Conservation (phyloP, 1,140 invertebrate species). For the Brachionus sp. region DNA sequence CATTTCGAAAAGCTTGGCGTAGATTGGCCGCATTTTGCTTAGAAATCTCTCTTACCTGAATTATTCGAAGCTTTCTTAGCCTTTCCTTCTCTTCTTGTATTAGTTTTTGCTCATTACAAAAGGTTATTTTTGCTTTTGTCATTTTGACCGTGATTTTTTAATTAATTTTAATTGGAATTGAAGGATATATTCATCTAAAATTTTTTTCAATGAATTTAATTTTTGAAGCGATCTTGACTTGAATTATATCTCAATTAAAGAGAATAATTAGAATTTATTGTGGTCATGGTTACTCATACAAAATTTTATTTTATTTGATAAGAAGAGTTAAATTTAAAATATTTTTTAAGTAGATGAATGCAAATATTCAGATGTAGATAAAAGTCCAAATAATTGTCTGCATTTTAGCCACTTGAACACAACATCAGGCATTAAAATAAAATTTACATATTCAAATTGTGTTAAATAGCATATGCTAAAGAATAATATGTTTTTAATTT, state of each 20-base stretch:
- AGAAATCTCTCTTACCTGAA: slow-evolving; percentile 51
- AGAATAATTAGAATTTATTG: background rate
- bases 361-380: background rate
- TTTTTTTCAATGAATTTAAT: background rate
- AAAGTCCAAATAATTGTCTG: background rate
- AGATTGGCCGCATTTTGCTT: slow-evolving; percentile 54
- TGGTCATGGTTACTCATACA: background rate
- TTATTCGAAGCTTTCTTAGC: slow-evolving; percentile 51
- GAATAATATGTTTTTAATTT: too few relatives aligned
- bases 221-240: background rate
- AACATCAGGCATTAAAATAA: too few relatives aligned
- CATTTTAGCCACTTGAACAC: background rate
- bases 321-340: background rate
- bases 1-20: slow-evolving; percentile 53
- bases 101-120: slow-evolving; percentile 52
- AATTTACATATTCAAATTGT: background rate
- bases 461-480: too few relatives aligned
- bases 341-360: background rate
- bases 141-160: background rate
- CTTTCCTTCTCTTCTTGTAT: slow-evolving; percentile 54
- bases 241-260: background rate
- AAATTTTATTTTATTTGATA: background rate
- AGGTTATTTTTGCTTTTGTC: slow-evolving; percentile 30
- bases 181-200: background rate
- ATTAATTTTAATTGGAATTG: background rate